phyloP scores from a whole-genome alignment of 2,797 vertebrate species.

The Ibycter americanus region DNA sequence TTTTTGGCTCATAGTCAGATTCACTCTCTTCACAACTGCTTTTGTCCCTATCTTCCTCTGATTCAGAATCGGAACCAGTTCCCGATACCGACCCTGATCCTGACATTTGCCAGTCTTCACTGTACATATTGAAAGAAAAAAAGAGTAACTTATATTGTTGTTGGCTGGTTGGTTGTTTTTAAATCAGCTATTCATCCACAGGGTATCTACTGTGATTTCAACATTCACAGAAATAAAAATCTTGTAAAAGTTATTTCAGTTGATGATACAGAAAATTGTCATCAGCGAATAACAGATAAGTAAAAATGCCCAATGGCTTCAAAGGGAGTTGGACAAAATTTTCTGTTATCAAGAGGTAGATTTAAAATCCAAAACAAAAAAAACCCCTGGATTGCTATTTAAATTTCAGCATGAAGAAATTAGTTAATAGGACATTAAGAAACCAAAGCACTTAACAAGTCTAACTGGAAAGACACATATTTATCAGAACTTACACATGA shows the following conservation, averaged over 20 bases:
- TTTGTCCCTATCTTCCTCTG: slow-evolving; percentile 81
- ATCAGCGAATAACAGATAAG: not conserved
- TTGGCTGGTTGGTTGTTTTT: not conserved
- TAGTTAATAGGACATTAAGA: not conserved
- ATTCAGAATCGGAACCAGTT: slow-evolving; percentile 85
- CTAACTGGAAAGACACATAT: not conserved
- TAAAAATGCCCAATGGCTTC: not conserved
- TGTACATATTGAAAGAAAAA: slow-evolving; percentile 59
- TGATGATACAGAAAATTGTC: not conserved
- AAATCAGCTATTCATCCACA: not conserved
- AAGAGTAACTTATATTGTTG: not conserved
- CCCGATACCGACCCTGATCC: slow-evolving; percentile 84
- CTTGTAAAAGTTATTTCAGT: not conserved
- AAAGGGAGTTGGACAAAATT: not conserved
- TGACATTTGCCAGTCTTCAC: slow-evolving; percentile 88
- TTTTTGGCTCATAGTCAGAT: slow-evolving; percentile 97
- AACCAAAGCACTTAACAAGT: not conserved
- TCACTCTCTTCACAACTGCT: slow-evolving; percentile 91
- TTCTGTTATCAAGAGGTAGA: not conserved
- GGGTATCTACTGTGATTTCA: not conserved
- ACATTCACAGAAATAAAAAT: not conserved
- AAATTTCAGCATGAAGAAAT: not conserved
- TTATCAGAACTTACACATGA: not conserved
- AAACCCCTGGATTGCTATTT: not conserved
- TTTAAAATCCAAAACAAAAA: not conserved